A percentile compares a stretch with the other conserved stretches of the same genome.
Evolutionary conservation across 2,888 invertebrate species (phyloP).

Genomic region (Patella pellucida): DNA sequence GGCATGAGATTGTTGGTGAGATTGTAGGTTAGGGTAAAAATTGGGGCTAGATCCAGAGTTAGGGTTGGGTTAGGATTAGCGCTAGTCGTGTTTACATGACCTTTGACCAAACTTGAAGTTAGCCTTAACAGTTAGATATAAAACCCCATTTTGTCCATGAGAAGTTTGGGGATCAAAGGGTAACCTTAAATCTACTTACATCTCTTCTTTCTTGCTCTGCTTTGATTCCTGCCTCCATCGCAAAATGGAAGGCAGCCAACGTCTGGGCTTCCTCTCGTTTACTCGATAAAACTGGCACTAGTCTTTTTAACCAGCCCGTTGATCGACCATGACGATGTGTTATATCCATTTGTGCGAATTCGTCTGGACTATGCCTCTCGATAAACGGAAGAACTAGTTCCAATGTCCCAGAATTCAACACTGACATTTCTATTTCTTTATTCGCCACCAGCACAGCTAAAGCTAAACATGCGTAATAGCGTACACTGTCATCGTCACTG

Average conservation of each 20-base stretch:
- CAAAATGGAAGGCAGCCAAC: conserved; percentile 96
- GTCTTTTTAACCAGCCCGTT: conserved; percentile 90
- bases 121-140: too few species aligned
- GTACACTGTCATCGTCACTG: conserved; percentile 86
- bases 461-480: conserved; percentile 96
- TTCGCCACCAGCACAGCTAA: conserved; percentile 96
- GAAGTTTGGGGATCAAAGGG: background rate
- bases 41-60: too few species aligned
- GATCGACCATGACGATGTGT: conserved; percentile 96
- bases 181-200: conserved; percentile 42
- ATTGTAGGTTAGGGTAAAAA: too few species aligned
- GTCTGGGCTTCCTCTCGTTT: conserved; percentile 96
- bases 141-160: background rate
- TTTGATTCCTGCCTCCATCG: conserved; percentile 99
- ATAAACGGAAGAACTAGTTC: conserved; percentile 97
- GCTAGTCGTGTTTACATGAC: too few species aligned
- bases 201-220: conserved; percentile 74
- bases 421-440: conserved; percentile 97
- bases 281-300: conserved; percentile 94
- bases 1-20: too few species aligned
- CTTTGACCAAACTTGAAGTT: too few species aligned
- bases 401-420: conserved; percentile 93
- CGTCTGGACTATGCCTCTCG: conserved; percentile 91
- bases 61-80: too few species aligned
- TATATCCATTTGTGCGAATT: conserved; percentile 83